Percentiles rank a stretch among this genome's conserved stretches.
These are phyloP conservation scores for Eumerus sabulonum DNA, from an alignment of 2,888 invertebrate genomes.

Conservation along the genomic window DNA sequence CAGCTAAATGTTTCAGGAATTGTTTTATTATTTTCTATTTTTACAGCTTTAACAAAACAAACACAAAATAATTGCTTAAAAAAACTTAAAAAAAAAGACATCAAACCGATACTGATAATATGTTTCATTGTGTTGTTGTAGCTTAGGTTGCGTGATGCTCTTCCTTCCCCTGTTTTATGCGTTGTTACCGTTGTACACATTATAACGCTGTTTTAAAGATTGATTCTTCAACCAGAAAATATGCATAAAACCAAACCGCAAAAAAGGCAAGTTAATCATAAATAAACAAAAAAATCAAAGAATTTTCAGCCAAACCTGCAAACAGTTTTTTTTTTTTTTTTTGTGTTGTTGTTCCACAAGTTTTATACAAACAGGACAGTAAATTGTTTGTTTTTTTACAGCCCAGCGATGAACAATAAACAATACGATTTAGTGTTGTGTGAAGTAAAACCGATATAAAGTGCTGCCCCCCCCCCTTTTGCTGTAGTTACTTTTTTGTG, in stretches of 20 bases:
- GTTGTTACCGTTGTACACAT: constrained; percentile 67
- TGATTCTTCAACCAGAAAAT: constrained; percentile 69
- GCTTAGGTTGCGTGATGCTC: constrained; percentile 73
- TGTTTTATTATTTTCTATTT: constrained; percentile 69
- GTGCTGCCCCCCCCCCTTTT: not conserved
- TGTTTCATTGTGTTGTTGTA: constrained; percentile 83
- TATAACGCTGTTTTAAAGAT: constrained; percentile 68
- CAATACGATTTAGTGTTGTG: too few relatives aligned
- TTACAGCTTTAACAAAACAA: constrained; percentile 57
- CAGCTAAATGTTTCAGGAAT: constrained; percentile 67
- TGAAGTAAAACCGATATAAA: too few relatives aligned
- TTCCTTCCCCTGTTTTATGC: constrained; percentile 70
- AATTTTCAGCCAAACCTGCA: constrained; percentile 65
- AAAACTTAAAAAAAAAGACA: constrained; percentile 47
- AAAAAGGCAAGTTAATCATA: constrained; percentile 67
- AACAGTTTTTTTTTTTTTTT: constrained; percentile 23
- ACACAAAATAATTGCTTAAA: constrained; percentile 17
- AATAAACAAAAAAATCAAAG: constrained; percentile 55
- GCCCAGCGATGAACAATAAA: too few relatives aligned
- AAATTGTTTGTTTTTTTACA: too few relatives aligned
- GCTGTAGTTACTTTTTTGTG: constrained; percentile 27
- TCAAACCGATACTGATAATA: constrained; percentile 67
- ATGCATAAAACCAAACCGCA: constrained; percentile 68
- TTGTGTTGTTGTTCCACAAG: not conserved
- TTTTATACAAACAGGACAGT: not conserved